Conservation (phyloP, 2,797 vertebrate species). For the Sparus aurata region DNA sequence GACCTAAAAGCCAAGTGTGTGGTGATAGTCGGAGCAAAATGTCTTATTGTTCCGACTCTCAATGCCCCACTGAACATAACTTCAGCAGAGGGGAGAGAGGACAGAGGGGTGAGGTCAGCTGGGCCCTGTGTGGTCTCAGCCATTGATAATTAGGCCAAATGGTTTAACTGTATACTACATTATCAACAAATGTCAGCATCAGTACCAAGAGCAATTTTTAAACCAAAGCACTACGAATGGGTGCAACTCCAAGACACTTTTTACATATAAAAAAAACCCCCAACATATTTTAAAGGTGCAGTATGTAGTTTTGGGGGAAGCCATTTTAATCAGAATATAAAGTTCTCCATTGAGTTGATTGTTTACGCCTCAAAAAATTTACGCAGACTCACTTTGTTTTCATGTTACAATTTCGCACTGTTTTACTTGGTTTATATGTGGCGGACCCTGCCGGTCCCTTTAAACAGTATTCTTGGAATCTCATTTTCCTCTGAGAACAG, state of each 20-base stretch:
- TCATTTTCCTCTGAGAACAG: too few species aligned
- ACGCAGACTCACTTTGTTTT: too few species aligned
- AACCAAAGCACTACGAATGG: not conserved
- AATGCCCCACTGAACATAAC: constrained; percentile 25
- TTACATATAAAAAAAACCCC: too few species aligned
- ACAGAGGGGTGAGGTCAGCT: constrained; percentile 6
- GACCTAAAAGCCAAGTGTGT: constrained; percentile 36
- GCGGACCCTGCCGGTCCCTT: too few species aligned
- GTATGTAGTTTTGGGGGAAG: too few species aligned
- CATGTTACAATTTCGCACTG: too few species aligned
- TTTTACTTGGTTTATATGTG: too few species aligned
- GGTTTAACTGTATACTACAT: not conserved
- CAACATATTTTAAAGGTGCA: too few species aligned
- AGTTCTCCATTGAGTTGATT: too few species aligned
- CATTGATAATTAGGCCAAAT: constrained; percentile 2
- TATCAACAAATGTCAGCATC: not conserved
- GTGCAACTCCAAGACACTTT: not conserved
- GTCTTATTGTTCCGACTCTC: constrained; percentile 57
- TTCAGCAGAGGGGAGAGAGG: constrained; percentile 17
- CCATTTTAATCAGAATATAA: too few species aligned
- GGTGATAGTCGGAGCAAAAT: constrained; percentile 39
- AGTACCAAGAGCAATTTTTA: not conserved
- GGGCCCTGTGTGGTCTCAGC: constrained; percentile 16
- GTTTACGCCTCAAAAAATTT: too few species aligned
- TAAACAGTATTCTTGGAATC: too few species aligned